Conservation (phyloP, 2,797 vertebrate genomes). For the Nothura maculosa region DNA sequence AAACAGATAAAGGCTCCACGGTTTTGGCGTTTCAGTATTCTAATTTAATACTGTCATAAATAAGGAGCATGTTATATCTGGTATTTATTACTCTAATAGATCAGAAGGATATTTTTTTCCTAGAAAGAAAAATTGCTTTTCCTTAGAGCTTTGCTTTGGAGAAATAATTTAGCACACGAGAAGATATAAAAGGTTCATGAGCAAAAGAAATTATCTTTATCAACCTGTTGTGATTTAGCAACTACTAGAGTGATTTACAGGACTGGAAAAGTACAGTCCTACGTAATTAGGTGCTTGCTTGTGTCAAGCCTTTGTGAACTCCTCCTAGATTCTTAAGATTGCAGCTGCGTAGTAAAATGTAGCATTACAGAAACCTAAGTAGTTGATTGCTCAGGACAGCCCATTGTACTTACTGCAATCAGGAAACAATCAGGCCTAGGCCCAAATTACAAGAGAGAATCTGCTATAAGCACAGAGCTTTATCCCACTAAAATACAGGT, state of each 20-base stretch:
- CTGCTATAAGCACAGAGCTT: not conserved
- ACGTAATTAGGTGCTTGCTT: not conserved
- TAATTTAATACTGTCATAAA: not conserved
- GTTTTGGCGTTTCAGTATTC: not conserved
- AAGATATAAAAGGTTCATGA: not conserved
- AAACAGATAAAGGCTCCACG: not conserved
- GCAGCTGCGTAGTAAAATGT: not conserved
- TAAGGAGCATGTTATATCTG: not conserved
- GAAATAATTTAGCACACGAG: not conserved
- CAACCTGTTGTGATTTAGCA: not conserved
- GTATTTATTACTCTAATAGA: not conserved
- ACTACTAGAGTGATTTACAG: rapidly evolving
- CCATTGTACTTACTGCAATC: not conserved
- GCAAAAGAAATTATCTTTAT: not conserved
- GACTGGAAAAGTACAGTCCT: not conserved
- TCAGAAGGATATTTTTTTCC: not conserved
- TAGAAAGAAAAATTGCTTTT: not conserved
- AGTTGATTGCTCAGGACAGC: not conserved
- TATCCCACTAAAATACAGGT: not conserved
- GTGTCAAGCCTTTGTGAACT: not conserved
- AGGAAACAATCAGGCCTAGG: not conserved
- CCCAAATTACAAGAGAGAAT: not conserved
- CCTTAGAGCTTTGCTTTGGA: not conserved
- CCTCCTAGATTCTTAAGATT: not conserved
- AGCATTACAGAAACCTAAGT: not conserved